Evolutionary conservation across 2,113 vertebrate species (phyloP).

Genomic region (Leiothrix lutea): DNA sequence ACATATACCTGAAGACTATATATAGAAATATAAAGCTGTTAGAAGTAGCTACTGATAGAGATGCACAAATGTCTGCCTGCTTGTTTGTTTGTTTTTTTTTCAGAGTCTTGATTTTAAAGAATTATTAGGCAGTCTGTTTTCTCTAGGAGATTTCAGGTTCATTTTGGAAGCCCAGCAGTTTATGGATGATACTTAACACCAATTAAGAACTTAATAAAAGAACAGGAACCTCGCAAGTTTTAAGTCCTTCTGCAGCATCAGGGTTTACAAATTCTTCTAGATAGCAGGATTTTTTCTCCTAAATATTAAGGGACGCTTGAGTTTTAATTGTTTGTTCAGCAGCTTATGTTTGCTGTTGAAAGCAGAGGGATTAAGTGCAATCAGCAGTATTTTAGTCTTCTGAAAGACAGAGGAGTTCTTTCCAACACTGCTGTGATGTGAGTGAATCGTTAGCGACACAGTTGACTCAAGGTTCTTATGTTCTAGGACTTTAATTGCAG

Average conservation of each 20-base stretch:
- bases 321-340: not conserved
- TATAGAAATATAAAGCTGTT: not conserved
- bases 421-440: fast-evolving
- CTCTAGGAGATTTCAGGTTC: not conserved
- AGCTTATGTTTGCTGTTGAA: not conserved
- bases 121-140: not conserved
- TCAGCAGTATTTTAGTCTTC: not conserved
- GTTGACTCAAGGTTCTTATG: not conserved
- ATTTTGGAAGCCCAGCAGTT: not conserved
- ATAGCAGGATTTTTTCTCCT: not conserved
- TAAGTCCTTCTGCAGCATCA: not conserved
- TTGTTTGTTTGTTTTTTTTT: fast-evolving
- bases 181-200: not conserved
- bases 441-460: not conserved
- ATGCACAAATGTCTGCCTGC: not conserved
- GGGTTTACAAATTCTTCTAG: not conserved
- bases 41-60: not conserved
- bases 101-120: not conserved
- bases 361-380: not conserved
- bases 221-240: not conserved
- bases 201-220: not conserved
- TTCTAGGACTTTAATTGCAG: not conserved
- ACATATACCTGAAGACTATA: not conserved
- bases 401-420: not conserved
- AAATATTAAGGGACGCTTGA: not conserved